Percentiles rank a stretch among this genome's conserved stretches.
Conservation (phyloP, 2,797 vertebrate genomes). For the Zenarchopterus dispar region DNA sequence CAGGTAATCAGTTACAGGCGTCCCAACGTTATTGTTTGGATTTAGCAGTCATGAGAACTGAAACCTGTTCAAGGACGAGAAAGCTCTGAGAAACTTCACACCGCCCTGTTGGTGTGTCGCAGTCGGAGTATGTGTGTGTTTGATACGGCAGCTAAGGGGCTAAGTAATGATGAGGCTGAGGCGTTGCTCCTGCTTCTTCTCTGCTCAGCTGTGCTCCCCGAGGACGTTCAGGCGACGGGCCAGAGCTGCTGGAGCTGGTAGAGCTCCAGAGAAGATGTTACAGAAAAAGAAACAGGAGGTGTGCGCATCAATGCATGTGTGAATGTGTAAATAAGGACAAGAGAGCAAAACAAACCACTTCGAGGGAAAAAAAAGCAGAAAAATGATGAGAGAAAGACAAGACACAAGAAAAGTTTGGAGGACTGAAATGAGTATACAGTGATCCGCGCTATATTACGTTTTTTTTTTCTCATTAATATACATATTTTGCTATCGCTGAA, state of each 20-base stretch:
- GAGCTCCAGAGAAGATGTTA: conserved; percentile 67
- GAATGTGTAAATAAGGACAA: conserved; percentile 27
- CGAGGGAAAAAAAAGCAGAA: conserved; percentile 24
- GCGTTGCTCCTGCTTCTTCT: conserved; percentile 51
- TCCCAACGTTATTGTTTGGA: background rate
- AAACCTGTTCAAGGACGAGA: conserved; percentile 17
- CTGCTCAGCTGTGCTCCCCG: conserved; percentile 53
- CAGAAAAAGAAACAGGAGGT: conserved; percentile 36
- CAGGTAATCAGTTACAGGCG: background rate
- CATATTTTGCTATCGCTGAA: no score
- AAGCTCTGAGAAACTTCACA: conserved; percentile 7
- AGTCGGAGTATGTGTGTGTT: conserved; percentile 10
- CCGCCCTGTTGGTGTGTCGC: conserved; percentile 9
- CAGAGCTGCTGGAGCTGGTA: conserved; percentile 54
- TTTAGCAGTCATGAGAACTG: conserved; percentile 12
- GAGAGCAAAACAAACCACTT: conserved; percentile 42
- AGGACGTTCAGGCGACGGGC: conserved; percentile 54
- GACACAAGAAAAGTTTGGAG: background rate
- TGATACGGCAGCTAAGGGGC: conserved; percentile 44
- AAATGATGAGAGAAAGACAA: conserved; percentile 31
- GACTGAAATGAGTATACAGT: conserved; percentile 5
- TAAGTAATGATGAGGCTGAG: conserved; percentile 34
- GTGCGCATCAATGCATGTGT: conserved; percentile 32
- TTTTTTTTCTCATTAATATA: no score
- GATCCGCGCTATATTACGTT: no score